Base-by-base conservation (phyloP, 2,797 vertebrate genomes). In the Ammospiza maritima region DNA sequence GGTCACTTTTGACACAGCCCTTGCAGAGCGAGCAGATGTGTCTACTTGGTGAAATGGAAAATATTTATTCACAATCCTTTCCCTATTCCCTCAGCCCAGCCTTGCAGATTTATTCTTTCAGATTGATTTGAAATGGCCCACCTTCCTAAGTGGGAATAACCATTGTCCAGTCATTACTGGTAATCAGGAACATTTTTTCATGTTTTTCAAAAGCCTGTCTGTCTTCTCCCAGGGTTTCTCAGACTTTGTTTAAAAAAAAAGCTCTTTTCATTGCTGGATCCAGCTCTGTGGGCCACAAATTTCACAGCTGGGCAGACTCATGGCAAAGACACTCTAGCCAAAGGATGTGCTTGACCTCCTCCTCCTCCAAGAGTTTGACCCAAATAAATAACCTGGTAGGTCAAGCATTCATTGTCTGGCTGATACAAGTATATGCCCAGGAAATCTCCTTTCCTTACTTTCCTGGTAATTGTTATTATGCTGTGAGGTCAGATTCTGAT, bases 211-310 rank as follows among this genome's bases (percentile, higher is more conserved):
- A 83, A 73, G 6, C 4, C 36, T 88, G 16, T 18, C 15, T 72
- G 13, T 18, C 15, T 72, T 69, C 34, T 66, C 9, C 5, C 6
- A 23, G 7, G 6, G 16, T 86, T 92, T 81, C 42, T 84, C 40
- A 58, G 13, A 48, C 11, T 40, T 40, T 23, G 12, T 38, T 54
- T 3, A 23, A 18, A 38, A 17, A 17, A 30, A 27, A 13, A 4
- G 1, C 3, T 66, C 4, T 58, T 82, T 72, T 66, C 15, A 22
- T 22, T 0, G 0, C 6, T 70, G 56, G 21, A 40, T 85, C 1
- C 1, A 4, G 4, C 11, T 64, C 29, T 5, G 26, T 53, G 26
- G 4, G 42, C 5, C 6, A 38, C 16, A 58, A 56, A 61, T 5
- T 50, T 47, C 15, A 42, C 27, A 64, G 15, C 22, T 78, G 17